These are phyloP conservation scores for Cephalotes varians DNA, from an alignment of 2,888 invertebrate genomes.

Conservation along the genomic window DNA sequence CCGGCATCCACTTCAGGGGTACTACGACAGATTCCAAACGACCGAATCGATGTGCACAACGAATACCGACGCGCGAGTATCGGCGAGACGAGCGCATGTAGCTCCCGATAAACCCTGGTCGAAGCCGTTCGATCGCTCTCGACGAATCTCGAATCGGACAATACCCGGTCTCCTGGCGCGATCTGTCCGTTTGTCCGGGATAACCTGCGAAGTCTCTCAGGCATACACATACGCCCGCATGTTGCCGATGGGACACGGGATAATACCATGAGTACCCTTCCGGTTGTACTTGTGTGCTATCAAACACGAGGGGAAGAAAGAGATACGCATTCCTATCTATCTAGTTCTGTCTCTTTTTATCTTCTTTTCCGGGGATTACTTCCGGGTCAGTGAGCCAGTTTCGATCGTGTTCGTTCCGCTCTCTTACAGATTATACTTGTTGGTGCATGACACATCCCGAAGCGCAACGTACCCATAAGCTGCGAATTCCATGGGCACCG, in stretches of 20 bases:
- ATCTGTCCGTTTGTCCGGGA: constrained; percentile 73
- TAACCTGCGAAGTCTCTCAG: constrained; percentile 73
- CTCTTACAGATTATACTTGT: constrained; percentile 75
- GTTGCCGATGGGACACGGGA: not conserved
- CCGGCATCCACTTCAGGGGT: constrained; percentile 25
- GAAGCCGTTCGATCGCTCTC: constrained; percentile 77
- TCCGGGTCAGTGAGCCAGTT: constrained; percentile 75
- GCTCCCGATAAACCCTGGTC: constrained; percentile 77
- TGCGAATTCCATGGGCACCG: not conserved
- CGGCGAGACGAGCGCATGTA: constrained; percentile 65
- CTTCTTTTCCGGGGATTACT: constrained; percentile 77
- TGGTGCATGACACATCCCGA: constrained; percentile 55
- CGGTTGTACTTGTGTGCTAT: constrained; percentile 20
- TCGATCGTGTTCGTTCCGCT: constrained; percentile 66
- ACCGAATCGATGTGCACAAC: constrained; percentile 37
- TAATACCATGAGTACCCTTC: constrained; percentile 50
- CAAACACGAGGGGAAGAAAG: not conserved
- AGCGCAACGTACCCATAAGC: constrained; percentile 3
- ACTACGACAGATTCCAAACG: constrained; percentile 39
- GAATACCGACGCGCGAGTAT: constrained; percentile 36
- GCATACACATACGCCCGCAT: constrained; percentile 27
- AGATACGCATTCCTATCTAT: constrained; percentile 29
- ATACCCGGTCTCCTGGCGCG: constrained; percentile 67
- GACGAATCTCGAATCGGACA: constrained; percentile 77
- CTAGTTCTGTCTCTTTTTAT: constrained; percentile 59